Conservation (phyloP, 1,140 invertebrate species). For the Stratiolaelaps scimitus region DNA sequence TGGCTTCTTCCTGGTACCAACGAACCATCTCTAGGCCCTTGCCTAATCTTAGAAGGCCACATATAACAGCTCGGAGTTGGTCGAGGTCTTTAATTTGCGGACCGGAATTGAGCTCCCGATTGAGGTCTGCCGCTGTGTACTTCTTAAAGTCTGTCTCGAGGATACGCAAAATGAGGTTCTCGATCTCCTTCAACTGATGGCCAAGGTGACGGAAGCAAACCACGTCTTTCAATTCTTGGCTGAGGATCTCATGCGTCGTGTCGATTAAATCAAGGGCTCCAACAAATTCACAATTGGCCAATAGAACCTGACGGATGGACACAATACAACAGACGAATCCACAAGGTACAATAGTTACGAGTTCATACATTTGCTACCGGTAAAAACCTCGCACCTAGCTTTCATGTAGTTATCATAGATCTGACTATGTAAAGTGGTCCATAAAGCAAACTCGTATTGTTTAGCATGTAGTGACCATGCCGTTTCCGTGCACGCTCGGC, state of each 20-base stretch:
- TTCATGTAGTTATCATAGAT: too few species aligned
- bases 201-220: conserved; percentile 77
- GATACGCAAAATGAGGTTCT: conserved; percentile 91
- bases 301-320: conserved; percentile 53
- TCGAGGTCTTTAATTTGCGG: conserved; percentile 33
- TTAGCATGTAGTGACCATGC: too few species aligned
- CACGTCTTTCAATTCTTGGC: conserved; percentile 72
- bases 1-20: conserved; percentile 67
- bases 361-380: too few species aligned
- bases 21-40: conserved; percentile 39
- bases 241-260: conserved; percentile 85
- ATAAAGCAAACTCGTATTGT: too few species aligned
- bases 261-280: conserved; percentile 91
- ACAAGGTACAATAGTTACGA: too few species aligned
- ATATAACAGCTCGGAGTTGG: conserved; percentile 39
- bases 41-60: conserved; percentile 40
- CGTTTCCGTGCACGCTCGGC: too few species aligned
- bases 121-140: conserved; percentile 79
- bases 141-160: conserved; percentile 83
- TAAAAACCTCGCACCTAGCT: too few species aligned
- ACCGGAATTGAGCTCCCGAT: conserved; percentile 45
- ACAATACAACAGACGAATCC: too few species aligned
- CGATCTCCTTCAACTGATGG: conserved; percentile 90
- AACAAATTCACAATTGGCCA: conserved; percentile 92
- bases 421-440: too few species aligned